Base-by-base conservation (phyloP, 2,888 invertebrate species). In the Macrosoma leucophasiata region DNA sequence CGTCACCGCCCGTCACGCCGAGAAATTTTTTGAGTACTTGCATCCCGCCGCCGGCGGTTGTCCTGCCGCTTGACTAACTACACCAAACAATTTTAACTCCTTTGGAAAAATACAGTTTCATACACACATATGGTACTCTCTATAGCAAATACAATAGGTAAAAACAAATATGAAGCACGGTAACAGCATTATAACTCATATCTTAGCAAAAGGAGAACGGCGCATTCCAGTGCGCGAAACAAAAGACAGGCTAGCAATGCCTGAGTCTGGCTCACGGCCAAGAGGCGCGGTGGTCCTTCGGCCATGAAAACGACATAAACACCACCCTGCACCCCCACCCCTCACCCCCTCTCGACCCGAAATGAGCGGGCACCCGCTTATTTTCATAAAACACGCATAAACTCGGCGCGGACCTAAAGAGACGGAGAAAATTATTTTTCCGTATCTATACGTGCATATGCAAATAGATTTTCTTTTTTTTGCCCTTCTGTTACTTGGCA, bases 281-380 rank as follows among this genome's bases (percentile, higher is more conserved):
- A 68, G 58, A 64, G 59, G 62, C 64, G 59, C 66, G 58, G 60
- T 58, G 53, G 54, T n/a, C n/a, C 65, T 62, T 42, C 55, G 58
- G 60, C 68, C 69, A 75, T 74, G 73, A 75, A 74, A 75, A 68
- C 65, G 71, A 66, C 66, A 72, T 76, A 75, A 76, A 76, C 73
- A 67, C 67, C 63, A 62, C 55, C 43, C 48, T 48, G 47, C 38
- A 43, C 53, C 48, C 43, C 48, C 47, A 50, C 55, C 56, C 49
- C 45, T 52, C 57, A 58, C 48, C 46, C 56, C n/a, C n/a, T n/a
- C 56, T 25, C 61, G 59, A 75, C 74, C 77, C 65, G 49, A 77
- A 79, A 79, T 82, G 78, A 82, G 79, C 69, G 81, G 79, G 65
- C 77, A 45, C 72, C 79, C 81, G 71, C 79, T 77, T 78, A 78